Base-by-base conservation (phyloP, 1,140 invertebrate genomes). In the Halyomorpha halys region DNA sequence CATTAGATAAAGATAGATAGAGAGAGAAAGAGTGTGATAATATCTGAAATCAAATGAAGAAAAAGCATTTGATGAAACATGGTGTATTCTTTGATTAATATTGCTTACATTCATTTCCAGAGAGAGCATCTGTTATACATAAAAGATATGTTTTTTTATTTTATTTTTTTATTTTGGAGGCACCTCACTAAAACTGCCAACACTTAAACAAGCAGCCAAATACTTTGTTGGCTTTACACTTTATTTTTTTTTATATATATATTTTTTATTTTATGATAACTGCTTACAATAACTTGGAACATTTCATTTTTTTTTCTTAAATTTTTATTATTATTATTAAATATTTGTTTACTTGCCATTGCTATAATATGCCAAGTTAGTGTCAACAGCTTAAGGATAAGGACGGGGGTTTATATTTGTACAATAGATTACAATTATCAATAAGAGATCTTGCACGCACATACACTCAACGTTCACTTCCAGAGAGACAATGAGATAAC, bases 51-150 rank as follows among this genome's bases (percentile, higher is more conserved):
- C 53, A 56, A 56, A 56, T 56, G 53, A 56, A 56, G 47, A 49
- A 56, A 56, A 23, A 19, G 23, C 15, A 56, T 56, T 23, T 56
- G 19, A 56, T 56, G 53, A 56, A 56, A 56, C 53, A 56, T 56
- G n/a, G 53, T 56, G 53, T 56, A 56, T 56, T 56, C 53, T 56
- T 56, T 53, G 51, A 53, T 53, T 23, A 56, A 56, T 56, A 56
- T 56, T 56, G 19, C 18, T 56, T 23, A 56, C 19, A 25, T 56
- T 21, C 15, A 56, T 21, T 39, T 39, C 53, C 23, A 23, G 53
- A 56, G 21, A 56, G 47, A 49, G 47, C 47, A 49, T 49, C n/a
- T 18, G 53, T 56, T 39, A 56, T 25, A 56, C 53, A 56, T 25
- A 56, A 25, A 14, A 56, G 53, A 56, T 56, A 56, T 56, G 53